A percentile compares a stretch with the other conserved stretches of the same genome.
Conservation (phyloP, 2,888 invertebrate species). For the Apodemia mormo region DNA sequence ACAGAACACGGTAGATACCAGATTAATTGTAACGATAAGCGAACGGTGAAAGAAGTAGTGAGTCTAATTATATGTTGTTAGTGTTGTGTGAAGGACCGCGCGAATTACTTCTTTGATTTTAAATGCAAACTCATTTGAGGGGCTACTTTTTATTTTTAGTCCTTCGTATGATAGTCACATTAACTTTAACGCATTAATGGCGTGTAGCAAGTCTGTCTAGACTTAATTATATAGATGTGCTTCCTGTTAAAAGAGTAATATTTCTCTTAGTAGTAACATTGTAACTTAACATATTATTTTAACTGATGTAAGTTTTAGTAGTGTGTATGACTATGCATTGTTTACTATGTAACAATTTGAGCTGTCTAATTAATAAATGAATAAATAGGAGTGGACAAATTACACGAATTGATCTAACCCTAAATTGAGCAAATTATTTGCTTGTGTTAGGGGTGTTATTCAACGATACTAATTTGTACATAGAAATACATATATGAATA, state of each 20-base stretch:
- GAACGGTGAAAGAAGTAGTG: constrained; percentile 63
- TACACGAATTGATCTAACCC: too few species aligned
- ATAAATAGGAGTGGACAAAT: too few species aligned
- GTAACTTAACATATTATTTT: too few species aligned
- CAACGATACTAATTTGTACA: too few species aligned
- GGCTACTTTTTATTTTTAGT: constrained; percentile 26
- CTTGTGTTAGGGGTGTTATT: too few species aligned
- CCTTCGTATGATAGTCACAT: background rate
- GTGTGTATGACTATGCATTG: too few species aligned
- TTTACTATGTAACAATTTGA: too few species aligned
- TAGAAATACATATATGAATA: too few species aligned
- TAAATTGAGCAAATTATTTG: too few species aligned
- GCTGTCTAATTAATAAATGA: too few species aligned
- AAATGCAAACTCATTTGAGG: constrained; percentile 38
- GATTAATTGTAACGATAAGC: constrained; percentile 73
- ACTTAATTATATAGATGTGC: background rate
- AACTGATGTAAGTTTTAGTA: too few species aligned
- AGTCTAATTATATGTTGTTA: constrained; percentile 60
- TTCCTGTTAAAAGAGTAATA: background rate
- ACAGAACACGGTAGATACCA: constrained; percentile 63
- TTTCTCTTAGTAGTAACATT: background rate
- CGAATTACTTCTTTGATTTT: constrained; percentile 38
- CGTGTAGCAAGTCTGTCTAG: background rate
- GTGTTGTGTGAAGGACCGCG: constrained; percentile 38
- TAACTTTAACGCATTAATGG: background rate